phyloP scores from a whole-genome alignment of 53 echinoderm and acorn worm genomes.

The Echinometra lucunter region DNA sequence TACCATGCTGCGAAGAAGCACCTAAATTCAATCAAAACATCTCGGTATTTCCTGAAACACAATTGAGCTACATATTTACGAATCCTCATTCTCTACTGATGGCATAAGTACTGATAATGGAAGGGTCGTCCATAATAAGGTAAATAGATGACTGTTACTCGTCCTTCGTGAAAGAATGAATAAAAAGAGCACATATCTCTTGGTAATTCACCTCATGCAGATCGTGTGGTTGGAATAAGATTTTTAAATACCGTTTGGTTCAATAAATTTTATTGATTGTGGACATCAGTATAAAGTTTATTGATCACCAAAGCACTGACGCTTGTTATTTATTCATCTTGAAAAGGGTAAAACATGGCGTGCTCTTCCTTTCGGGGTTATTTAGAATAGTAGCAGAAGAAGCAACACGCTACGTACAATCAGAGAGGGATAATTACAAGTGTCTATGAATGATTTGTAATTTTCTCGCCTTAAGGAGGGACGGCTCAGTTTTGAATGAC shows the following conservation, averaged over 20 bases:
- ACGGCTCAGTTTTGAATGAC: no score
- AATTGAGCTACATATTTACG: no score
- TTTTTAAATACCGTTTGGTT: constrained; percentile 4
- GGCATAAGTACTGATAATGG: background rate
- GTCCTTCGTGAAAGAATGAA: no score
- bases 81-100: no score
- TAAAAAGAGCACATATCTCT: background rate
- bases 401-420: background rate
- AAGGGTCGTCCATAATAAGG: background rate
- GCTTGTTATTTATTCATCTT: constrained; percentile 11
- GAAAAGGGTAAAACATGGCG: background rate
- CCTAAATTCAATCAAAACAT: no score
- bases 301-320: background rate
- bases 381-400: background rate
- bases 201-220: background rate
- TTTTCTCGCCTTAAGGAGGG: no score
- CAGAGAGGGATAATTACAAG: background rate
- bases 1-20: background rate
- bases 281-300: background rate
- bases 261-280: background rate
- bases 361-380: background rate
- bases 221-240: background rate
- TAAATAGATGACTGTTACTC: no score
- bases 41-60: no score
- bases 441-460: background rate